phyloP scores from a whole-genome alignment of 2,113 vertebrate species.

The Promerops cafer region DNA sequence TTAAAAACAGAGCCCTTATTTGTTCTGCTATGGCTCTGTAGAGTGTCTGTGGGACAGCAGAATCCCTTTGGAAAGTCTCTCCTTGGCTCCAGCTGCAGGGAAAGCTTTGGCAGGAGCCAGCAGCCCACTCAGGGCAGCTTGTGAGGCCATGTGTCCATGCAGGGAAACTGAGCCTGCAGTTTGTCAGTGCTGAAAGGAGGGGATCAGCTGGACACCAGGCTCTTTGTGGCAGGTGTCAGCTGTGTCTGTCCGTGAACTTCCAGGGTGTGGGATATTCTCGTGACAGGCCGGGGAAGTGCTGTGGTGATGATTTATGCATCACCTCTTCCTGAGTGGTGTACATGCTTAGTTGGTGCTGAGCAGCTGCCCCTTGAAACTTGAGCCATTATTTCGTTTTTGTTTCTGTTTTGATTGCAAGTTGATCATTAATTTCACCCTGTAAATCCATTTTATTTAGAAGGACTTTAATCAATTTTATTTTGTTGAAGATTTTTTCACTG shows the following conservation, averaged over 20 bases:
- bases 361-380: neutral
- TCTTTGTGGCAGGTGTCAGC: neutral
- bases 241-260: neutral
- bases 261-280: neutral
- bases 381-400: neutral
- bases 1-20: neutral
- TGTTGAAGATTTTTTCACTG: neutral
- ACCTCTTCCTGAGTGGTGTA: neutral
- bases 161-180: neutral
- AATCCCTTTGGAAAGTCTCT: neutral
- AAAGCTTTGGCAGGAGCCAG: neutral
- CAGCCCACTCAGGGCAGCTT: neutral
- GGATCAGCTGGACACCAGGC: neutral
- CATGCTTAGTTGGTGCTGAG: neutral
- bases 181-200: neutral
- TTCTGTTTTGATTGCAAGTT: neutral
- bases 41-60: neutral
- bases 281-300: neutral
- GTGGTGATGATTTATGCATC: neutral
- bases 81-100: neutral
- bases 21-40: neutral
- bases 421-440: neutral
- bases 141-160: neutral
- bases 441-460: neutral
- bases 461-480: neutral